Percentiles rank a stretch among this genome's conserved stretches.
phyloP scores from a whole-genome alignment of 2,888 invertebrate species.

The Caradrina clavipalpis region DNA sequence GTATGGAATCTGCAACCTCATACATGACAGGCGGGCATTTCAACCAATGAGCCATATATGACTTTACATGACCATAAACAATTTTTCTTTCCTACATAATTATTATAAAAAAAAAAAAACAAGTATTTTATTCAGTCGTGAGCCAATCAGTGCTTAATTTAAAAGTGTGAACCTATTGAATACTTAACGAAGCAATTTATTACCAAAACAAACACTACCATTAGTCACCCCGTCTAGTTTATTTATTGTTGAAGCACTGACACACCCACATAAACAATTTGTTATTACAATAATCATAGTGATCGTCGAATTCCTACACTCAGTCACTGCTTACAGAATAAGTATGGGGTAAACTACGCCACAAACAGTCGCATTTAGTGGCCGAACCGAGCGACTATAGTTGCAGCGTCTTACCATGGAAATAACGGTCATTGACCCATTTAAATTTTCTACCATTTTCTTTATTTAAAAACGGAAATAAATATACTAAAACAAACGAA shows the following conservation, averaged over 20 bases:
- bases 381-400: neutral
- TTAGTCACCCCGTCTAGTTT: conserved; percentile 36
- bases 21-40: no score
- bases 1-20: no score
- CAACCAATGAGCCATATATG: no score
- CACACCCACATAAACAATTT: conserved; percentile 38
- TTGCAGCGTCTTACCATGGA: no score
- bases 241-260: conserved; percentile 17
- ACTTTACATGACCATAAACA: no score
- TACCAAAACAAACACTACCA: conserved; percentile 41
- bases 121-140: neutral
- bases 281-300: conserved; percentile 9
- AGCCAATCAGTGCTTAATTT: conserved; percentile 19
- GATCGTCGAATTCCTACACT: conserved; percentile 4
- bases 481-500: no score
- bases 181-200: conserved; percentile 42
- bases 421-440: no score
- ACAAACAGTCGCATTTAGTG: neutral
- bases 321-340: no score
- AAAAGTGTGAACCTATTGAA: conserved; percentile 23
- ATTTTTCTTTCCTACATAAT: no score
- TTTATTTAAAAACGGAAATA: no score
- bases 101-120: neutral
- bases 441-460: no score
- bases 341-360: no score